phyloP scores from a whole-genome alignment of 2,888 invertebrate species.

The Brachyopa scutellaris region DNA sequence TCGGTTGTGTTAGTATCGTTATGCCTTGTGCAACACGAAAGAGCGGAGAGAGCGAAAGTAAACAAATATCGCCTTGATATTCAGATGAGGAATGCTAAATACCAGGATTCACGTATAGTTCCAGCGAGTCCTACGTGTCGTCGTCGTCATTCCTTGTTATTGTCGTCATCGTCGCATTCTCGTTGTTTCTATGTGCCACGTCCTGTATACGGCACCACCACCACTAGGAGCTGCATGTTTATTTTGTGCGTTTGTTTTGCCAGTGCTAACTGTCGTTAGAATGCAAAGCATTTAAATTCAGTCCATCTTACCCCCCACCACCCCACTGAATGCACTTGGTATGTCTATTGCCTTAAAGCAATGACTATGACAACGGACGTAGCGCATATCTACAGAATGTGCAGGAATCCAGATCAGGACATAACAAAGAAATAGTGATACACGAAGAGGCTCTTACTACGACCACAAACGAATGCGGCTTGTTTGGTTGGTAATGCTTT shows the following conservation, averaged over 20 bases:
- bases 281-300: slow-evolving; percentile 54
- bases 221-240: slow-evolving; percentile 21
- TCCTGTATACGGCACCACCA: not conserved
- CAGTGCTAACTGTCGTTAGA: slow-evolving; percentile 41
- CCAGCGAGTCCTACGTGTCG: not conserved
- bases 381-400: slow-evolving; percentile 7
- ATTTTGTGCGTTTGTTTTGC: slow-evolving; percentile 39
- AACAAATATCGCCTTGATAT: slow-evolving; percentile 22
- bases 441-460: slow-evolving; percentile 13
- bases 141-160: not conserved
- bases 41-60: slow-evolving; percentile 1
- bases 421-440: slow-evolving; percentile 32
- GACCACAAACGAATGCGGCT: slow-evolving; percentile 24
- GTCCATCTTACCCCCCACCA: slow-evolving; percentile 2
- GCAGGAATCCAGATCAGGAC: slow-evolving; percentile 18
- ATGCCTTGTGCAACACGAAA: not conserved
- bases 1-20: not conserved
- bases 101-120: slow-evolving; percentile 15
- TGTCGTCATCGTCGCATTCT: not conserved
- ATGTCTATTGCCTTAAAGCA: slow-evolving; percentile 30
- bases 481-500: slow-evolving; percentile 17
- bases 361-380: slow-evolving; percentile 1
- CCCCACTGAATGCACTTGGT: slow-evolving; percentile 30
- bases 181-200: slow-evolving; percentile 39
- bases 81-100: slow-evolving; percentile 7